phyloP scores from a whole-genome alignment of 2,113 vertebrate genomes.

The Vireo altiloquus region DNA sequence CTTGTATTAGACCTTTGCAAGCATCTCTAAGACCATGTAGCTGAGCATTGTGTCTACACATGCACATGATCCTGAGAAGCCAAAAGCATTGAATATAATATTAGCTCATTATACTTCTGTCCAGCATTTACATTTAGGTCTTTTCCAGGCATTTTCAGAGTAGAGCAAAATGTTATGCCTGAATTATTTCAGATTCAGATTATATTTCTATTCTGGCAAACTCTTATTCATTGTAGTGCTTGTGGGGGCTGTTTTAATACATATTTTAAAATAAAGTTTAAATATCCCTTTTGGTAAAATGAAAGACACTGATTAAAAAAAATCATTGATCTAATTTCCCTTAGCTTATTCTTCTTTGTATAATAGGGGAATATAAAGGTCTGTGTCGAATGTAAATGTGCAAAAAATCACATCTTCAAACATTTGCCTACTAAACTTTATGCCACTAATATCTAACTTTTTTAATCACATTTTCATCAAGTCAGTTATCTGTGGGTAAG shows the following conservation, averaged over 20 bases:
- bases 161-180: background rate
- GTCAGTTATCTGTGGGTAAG: background rate
- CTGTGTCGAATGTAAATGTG: background rate
- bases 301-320: slow-evolving; percentile 25
- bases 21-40: background rate
- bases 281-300: slow-evolving; percentile 38
- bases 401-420: background rate
- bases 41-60: background rate
- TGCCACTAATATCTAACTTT: background rate
- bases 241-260: background rate
- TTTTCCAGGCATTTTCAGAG: background rate
- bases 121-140: background rate
- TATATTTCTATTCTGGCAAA: background rate
- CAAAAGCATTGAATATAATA: background rate
- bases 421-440: background rate
- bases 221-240: background rate
- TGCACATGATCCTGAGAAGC: background rate
- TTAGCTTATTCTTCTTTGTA: slow-evolving; percentile 10
- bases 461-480: background rate
- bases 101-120: background rate
- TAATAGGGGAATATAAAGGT: background rate
- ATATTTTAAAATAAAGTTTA: slow-evolving; percentile 38
- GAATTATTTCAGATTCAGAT: background rate
- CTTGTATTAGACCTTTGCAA: background rate
- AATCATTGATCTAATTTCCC: background rate